Percentiles rank a stretch among this genome's conserved stretches.
phyloP scores from a whole-genome alignment of 1,140 invertebrate genomes.

The Anoplolepis gracilipes region DNA sequence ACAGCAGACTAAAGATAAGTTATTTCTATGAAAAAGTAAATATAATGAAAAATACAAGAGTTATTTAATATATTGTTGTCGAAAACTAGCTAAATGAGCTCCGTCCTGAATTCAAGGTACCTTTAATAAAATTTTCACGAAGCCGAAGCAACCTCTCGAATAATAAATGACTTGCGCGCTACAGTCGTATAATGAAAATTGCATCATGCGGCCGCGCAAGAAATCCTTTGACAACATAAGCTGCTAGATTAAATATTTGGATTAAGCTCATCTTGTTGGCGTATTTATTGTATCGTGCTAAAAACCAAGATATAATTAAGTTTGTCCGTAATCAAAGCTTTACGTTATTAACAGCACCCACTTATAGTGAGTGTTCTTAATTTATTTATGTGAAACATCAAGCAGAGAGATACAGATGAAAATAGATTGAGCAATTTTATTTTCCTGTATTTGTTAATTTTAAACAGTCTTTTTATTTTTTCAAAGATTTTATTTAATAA shows the following conservation, averaged over 20 bases:
- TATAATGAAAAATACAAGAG: background rate
- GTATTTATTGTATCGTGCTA: conserved; percentile 13
- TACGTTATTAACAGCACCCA: background rate
- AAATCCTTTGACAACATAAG: conserved; percentile 64
- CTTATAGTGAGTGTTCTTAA: background rate
- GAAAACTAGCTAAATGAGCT: conserved; percentile 31
- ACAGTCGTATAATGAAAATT: conserved; percentile 56
- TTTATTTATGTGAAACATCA: background rate
- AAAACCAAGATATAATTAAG: conserved; percentile 1
- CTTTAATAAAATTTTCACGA: conserved; percentile 66
- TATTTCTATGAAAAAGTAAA: background rate
- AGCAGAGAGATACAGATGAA: background rate
- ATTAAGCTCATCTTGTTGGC: conserved; percentile 55
- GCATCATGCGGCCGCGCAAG: conserved; percentile 57
- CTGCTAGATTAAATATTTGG: conserved; percentile 62
- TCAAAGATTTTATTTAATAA: background rate
- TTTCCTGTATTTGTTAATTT: background rate
- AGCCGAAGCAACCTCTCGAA: conserved; percentile 38
- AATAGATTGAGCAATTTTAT: background rate
- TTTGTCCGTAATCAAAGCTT: conserved; percentile 20
- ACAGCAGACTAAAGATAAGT: background rate
- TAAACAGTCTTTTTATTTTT: background rate
- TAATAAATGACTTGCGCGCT: conserved; percentile 60
- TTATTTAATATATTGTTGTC: conserved; percentile 28
- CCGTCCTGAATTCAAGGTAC: background rate